Evolutionary conservation across 1,140 invertebrate genomes (phyloP).

Genomic region (Ooceraea biroi): DNA sequence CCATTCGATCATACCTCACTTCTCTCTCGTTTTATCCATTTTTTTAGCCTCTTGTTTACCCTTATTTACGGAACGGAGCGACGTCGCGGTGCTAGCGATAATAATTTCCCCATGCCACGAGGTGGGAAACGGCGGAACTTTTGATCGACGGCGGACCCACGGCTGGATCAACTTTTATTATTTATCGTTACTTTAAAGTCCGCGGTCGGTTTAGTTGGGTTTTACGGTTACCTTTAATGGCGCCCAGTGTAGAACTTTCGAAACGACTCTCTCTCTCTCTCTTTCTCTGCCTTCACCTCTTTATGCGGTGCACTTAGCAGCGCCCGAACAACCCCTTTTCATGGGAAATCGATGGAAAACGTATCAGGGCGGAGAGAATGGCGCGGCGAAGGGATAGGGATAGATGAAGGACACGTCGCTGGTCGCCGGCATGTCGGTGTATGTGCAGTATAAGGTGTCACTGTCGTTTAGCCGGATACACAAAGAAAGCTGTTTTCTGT

Average conservation of each 20-base stretch:
- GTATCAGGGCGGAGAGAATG: constrained; percentile 75
- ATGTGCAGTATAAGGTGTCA: neutral
- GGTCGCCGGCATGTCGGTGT: neutral
- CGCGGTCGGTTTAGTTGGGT: constrained; percentile 69
- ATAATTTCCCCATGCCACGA: constrained; percentile 40
- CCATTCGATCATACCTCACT: constrained; percentile 3
- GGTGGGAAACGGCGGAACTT: constrained; percentile 63
- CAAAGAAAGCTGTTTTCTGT: constrained; percentile 80
- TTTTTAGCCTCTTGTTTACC: constrained; percentile 45
- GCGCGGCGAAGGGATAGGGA: neutral
- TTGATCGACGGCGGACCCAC: constrained; percentile 58
- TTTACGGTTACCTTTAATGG: constrained; percentile 81
- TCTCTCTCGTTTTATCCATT: neutral
- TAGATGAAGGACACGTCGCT: neutral
- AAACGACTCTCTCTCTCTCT: constrained; percentile 72
- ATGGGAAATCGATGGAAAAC: constrained; percentile 81
- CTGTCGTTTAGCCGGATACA: constrained; percentile 55
- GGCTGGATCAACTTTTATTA: constrained; percentile 71
- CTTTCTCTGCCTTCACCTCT: constrained; percentile 72
- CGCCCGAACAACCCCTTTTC: constrained; percentile 76
- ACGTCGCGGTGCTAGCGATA: constrained; percentile 14
- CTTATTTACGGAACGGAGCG: constrained; percentile 36
- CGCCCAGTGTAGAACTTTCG: constrained; percentile 78
- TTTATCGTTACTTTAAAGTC: constrained; percentile 72
- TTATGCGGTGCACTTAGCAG: constrained; percentile 80